Evolutionary conservation across 2,113 vertebrate species (phyloP).

Genomic region (Polyodon spathula): DNA sequence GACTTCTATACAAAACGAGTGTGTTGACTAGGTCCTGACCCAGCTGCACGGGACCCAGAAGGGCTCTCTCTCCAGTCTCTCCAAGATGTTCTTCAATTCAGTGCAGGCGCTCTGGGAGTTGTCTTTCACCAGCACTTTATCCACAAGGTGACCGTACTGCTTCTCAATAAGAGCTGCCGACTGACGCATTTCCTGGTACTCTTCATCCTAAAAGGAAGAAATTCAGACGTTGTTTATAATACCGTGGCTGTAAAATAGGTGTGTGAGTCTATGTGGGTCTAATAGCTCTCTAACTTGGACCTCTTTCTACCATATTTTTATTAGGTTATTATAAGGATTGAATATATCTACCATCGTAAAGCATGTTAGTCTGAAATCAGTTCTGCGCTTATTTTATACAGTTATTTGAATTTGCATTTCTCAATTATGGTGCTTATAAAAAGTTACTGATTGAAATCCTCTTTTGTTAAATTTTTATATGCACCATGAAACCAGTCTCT

Average conservation of each 20-base stretch:
- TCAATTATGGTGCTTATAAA: too few relatives aligned
- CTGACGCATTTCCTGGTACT: conserved; percentile 71
- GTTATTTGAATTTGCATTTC: too few relatives aligned
- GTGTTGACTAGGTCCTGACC: conserved; percentile 57
- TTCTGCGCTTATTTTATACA: too few relatives aligned
- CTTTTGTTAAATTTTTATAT: too few relatives aligned
- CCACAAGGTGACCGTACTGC: conserved; percentile 75
- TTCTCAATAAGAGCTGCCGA: conserved; percentile 74
- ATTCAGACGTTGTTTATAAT: neutral
- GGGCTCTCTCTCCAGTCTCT: conserved; percentile 62
- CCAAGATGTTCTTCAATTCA: conserved; percentile 68
- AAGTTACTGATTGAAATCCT: too few relatives aligned
- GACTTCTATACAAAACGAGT: neutral
- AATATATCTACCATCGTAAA: neutral
- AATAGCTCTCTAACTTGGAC: too few relatives aligned
- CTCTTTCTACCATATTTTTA: too few relatives aligned
- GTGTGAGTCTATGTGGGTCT: too few relatives aligned
- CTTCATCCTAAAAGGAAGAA: conserved; percentile 62
- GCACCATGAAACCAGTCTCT: too few relatives aligned
- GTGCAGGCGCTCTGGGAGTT: conserved; percentile 62
- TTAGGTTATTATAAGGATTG: too few relatives aligned
- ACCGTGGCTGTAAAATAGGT: too few relatives aligned
- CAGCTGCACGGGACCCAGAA: conserved; percentile 83
- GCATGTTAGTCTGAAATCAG: too few relatives aligned
- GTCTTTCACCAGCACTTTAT: conserved; percentile 72